Conservation (phyloP, 2,888 invertebrate genomes). For the Leptinotarsa haldemani region DNA sequence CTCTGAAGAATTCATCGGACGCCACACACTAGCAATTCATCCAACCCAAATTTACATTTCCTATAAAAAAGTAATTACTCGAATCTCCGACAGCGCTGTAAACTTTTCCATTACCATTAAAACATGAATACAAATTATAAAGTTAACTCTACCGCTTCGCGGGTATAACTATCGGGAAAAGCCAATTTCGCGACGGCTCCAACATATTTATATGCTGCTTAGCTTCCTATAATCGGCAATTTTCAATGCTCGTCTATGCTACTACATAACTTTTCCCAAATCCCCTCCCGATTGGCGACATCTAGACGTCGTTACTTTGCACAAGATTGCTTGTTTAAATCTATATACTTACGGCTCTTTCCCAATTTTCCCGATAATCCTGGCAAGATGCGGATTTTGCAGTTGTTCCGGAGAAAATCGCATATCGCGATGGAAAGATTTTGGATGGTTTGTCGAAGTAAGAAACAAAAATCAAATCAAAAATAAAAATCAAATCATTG, state of each 20-base stretch:
- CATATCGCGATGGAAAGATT: background rate
- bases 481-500: no score
- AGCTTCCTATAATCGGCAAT: constrained; percentile 62
- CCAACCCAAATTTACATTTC: constrained; percentile 2
- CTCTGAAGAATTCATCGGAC: background rate
- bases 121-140: constrained; percentile 52
- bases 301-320: constrained; percentile 62
- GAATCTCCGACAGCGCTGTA: constrained; percentile 19
- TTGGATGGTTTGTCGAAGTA: background rate
- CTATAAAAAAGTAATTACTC: constrained; percentile 31
- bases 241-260: constrained; percentile 60
- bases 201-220: constrained; percentile 62
- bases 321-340: constrained; percentile 59
- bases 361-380: constrained; percentile 52
- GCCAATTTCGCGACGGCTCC: constrained; percentile 52
- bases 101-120: constrained; percentile 43
- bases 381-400: constrained; percentile 17
- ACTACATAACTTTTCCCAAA: constrained; percentile 57
- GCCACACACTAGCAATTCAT: constrained; percentile 5
- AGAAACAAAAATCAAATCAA: no score
- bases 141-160: constrained; percentile 41
- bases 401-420: background rate
- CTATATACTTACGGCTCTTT: constrained; percentile 54
- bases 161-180: constrained; percentile 42
- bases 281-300: constrained; percentile 58